A percentile compares a stretch with the other conserved stretches of the same genome.
phyloP scores from a whole-genome alignment of 2,888 invertebrate species.

The Rhingia campestris region DNA sequence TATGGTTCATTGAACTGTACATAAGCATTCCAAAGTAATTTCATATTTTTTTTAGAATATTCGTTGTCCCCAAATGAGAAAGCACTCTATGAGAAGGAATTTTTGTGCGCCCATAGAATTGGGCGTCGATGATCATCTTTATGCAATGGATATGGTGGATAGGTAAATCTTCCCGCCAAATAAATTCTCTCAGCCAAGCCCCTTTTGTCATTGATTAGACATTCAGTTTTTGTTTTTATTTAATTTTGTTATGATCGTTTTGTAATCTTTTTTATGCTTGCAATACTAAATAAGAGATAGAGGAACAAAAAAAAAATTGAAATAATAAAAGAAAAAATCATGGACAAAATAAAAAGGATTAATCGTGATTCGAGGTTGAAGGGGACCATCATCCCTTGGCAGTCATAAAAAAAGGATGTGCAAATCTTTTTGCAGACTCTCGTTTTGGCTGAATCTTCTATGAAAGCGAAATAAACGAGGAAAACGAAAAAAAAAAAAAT shows the following conservation, averaged over 20 bases:
- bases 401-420: slow-evolving; percentile 43
- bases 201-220: slow-evolving; percentile 63
- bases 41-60: background rate
- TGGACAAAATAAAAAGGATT: slow-evolving; percentile 52
- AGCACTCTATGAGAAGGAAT: slow-evolving; percentile 38
- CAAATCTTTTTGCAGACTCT: slow-evolving; percentile 37
- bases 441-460: slow-evolving; percentile 11
- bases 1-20: slow-evolving; percentile 56
- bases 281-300: slow-evolving; percentile 50
- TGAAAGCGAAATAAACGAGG: slow-evolving; percentile 36
- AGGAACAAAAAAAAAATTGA: slow-evolving; percentile 20
- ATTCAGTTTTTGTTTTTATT: slow-evolving; percentile 41
- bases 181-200: slow-evolving; percentile 58
- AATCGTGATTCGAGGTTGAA: slow-evolving; percentile 46
- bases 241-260: background rate
- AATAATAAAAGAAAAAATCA: slow-evolving; percentile 29
- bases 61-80: slow-evolving; percentile 3
- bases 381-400: slow-evolving; percentile 45
- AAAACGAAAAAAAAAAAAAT: slow-evolving; percentile 17
- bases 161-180: slow-evolving; percentile 59
- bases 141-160: slow-evolving; percentile 43
- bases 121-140: slow-evolving; percentile 48
- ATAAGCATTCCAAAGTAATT: slow-evolving; percentile 48
- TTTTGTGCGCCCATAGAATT: slow-evolving; percentile 28
- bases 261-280: slow-evolving; percentile 48